Evolutionary conservation across 1,140 invertebrate genomes (phyloP).

Genomic region (Thaumetopoea pityocampa): DNA sequence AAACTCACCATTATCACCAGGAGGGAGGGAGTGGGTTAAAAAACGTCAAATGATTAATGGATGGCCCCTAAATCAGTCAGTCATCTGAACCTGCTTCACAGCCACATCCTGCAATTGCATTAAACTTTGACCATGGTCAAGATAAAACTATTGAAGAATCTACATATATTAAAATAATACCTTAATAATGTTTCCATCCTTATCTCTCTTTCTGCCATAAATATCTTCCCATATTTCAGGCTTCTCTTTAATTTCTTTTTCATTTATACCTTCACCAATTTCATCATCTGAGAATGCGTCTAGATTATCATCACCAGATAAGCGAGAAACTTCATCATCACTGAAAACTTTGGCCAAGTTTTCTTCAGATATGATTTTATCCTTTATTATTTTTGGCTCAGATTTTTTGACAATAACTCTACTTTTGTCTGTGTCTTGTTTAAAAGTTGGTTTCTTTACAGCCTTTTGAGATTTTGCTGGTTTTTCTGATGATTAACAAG

Average conservation of each 20-base stretch:
- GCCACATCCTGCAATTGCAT: too few species aligned
- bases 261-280: slow-evolving; percentile 32
- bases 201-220: slow-evolving; percentile 90
- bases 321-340: slow-evolving; percentile 65
- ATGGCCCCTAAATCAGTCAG: too few species aligned
- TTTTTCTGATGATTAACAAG: too few species aligned
- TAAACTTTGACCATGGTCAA: too few species aligned
- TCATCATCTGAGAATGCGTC: slow-evolving; percentile 32
- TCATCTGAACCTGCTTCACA: too few species aligned
- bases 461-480: slow-evolving; percentile 26
- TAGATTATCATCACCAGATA: slow-evolving; percentile 50
- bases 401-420: slow-evolving; percentile 17
- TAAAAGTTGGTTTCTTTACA: slow-evolving; percentile 17
- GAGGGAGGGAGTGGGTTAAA: too few species aligned
- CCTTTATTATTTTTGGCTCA: slow-evolving; percentile 34
- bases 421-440: slow-evolving; percentile 8
- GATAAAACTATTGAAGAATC: too few species aligned
- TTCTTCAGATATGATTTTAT: slow-evolving; percentile 40
- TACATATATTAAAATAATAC: slow-evolving; percentile 32
- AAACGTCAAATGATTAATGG: too few species aligned
- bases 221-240: slow-evolving; percentile 90
- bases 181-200: slow-evolving; percentile 85
- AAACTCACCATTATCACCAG: too few species aligned
- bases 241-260: slow-evolving; percentile 52
- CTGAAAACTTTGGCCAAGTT: slow-evolving; percentile 61